Base-by-base conservation (phyloP, 2,797 vertebrate species). In the Chrysocyon brachyurus region DNA sequence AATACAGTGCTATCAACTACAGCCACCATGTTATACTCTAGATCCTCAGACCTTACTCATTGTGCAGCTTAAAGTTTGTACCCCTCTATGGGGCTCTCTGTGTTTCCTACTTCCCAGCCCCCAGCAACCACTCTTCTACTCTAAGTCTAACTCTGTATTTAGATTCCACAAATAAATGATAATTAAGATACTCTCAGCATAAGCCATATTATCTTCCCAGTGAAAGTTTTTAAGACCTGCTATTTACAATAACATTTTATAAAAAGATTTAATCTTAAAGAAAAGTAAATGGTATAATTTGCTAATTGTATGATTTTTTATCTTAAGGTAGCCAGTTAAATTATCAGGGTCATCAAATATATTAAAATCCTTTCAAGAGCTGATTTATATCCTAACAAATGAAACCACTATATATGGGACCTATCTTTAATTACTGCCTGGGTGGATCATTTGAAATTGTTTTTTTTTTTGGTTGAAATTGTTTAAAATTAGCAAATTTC, bases 261-360 rank as follows among this genome's bases (percentile, higher is more conserved):
- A 81, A 0, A 2, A 59, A 54, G 14, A 54, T 31, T 86, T 59
- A 59, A 63, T 36, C 70, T 83, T 64, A 54, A 83, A 72, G 52
- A 72, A 31, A 81, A 87, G 49, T 22, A 70, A 59, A 28, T 2
- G 28, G n/a, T 8, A 1, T 22, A 0, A 0, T 16, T 94, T 87
- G 94, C 92, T 59, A 89, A 66, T 73, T 61, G 40, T 12, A 22
- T 75, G 12, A 82, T 82, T 75, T 85, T 85, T 46, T 90, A 88
- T 21, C 19, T 64, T 10, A 28, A 26, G 72, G 64, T 54, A 64
- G 22, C 5, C 59, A 3, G 10, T 33, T 92, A 54, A 73, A 49
- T 66, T 46, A 92, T 83, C 11, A 64, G 33, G 16, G 46, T 46
- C 52, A 93, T 72, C n/a, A 79, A 96, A 36, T 66, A 66, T 36